phyloP scores from a whole-genome alignment of 2,797 vertebrate genomes.

The Cichlasoma orientale region DNA sequence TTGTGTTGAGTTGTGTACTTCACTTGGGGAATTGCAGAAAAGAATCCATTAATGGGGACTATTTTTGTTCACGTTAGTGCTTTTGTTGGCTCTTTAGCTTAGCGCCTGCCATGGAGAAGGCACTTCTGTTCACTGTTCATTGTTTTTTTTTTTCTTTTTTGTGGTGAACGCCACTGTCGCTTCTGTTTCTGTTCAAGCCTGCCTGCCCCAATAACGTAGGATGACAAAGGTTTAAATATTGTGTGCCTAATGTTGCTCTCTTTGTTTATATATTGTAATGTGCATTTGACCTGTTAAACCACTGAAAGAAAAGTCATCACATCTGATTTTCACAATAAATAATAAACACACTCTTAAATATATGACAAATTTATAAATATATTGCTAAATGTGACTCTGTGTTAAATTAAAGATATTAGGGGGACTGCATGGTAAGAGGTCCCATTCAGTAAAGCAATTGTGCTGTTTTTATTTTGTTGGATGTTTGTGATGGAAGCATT shows the following conservation, averaged over 20 bases:
- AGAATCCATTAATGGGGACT: neutral
- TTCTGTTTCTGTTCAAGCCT: neutral
- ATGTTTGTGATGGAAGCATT: slow-evolving; percentile 15
- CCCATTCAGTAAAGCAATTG: neutral
- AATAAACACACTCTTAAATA: too few relatives aligned
- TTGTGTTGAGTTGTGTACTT: neutral
- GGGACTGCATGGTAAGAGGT: neutral
- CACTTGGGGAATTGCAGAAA: neutral
- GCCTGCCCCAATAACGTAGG: too few relatives aligned
- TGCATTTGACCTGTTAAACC: too few relatives aligned
- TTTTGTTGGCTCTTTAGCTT: neutral
- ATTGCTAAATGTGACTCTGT: neutral
- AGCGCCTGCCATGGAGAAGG: neutral
- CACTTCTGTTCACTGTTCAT: neutral
- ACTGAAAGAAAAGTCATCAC: too few relatives aligned
- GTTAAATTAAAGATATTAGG: slow-evolving; percentile 5
- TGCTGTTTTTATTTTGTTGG: neutral
- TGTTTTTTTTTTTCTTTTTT: neutral
- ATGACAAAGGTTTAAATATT: too few relatives aligned
- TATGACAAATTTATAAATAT: neutral
- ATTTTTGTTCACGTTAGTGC: neutral
- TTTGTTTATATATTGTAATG: too few relatives aligned
- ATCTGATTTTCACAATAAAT: too few relatives aligned
- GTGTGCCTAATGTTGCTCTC: too few relatives aligned
- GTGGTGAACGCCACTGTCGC: neutral